phyloP scores from a whole-genome alignment of 2,113 vertebrate species.

The Gambusia affinis region DNA sequence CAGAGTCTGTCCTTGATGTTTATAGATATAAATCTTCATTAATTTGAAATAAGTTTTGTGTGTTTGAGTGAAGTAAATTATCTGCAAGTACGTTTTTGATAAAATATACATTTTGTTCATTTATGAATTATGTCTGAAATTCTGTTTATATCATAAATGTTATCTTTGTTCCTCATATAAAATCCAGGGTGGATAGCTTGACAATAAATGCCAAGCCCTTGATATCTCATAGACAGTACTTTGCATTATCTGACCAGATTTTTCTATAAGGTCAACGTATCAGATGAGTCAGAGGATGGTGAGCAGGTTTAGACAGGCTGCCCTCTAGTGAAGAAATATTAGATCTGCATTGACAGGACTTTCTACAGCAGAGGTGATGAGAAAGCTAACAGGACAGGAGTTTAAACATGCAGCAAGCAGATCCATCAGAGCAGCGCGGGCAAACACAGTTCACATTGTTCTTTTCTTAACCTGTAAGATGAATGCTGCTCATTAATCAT shows the following conservation, averaged over 20 bases:
- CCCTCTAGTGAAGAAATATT: slow-evolving; percentile 64
- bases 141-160: not conserved
- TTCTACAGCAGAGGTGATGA: slow-evolving; percentile 17
- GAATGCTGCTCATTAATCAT: slow-evolving; percentile 69
- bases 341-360: slow-evolving; percentile 31
- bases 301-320: slow-evolving; percentile 25
- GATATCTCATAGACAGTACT: not conserved
- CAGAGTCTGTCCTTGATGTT: not conserved
- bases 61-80: not conserved
- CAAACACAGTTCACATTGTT: slow-evolving; percentile 41
- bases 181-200: not conserved
- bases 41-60: not conserved
- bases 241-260: not conserved
- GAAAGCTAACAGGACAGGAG: slow-evolving; percentile 31
- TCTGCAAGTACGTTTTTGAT: not conserved
- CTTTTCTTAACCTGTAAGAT: slow-evolving; percentile 52
- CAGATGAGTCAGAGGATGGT: not conserved
- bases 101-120: not conserved
- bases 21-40: not conserved
- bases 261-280: slow-evolving; percentile 9
- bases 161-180: not conserved
- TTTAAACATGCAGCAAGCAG: slow-evolving; percentile 41
- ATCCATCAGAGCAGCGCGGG: slow-evolving; percentile 37
- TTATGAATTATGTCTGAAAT: too few relatives aligned
- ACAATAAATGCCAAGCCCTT: not conserved